Percentiles rank a stretch among this genome's conserved stretches.
Evolutionary conservation across 1,140 invertebrate species (phyloP).

Genomic region (Heliconius hermathena): DNA sequence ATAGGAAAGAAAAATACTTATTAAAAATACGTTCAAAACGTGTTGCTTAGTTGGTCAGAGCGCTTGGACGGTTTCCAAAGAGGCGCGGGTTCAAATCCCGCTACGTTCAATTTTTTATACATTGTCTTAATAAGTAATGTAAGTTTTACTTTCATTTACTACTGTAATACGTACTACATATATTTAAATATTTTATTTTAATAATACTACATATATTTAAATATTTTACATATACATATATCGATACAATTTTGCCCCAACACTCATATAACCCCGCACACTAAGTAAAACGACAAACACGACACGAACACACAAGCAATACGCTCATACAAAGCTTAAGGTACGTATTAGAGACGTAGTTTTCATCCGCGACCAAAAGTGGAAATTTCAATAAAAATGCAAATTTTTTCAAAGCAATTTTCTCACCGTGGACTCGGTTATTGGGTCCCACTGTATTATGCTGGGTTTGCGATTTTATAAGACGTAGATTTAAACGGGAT

Average conservation of each 20-base stretch:
- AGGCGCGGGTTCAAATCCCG: no score
- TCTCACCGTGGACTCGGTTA: slow-evolving; percentile 59
- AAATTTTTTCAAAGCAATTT: slow-evolving; percentile 76
- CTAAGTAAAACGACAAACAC: slow-evolving; percentile 41
- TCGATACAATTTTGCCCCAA: slow-evolving; percentile 25
- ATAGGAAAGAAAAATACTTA: no score
- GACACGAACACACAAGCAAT: slow-evolving; percentile 44
- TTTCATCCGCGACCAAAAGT: slow-evolving; percentile 69
- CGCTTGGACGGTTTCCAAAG: no score
- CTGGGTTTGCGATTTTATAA: slow-evolving; percentile 51
- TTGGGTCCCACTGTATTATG: slow-evolving; percentile 66
- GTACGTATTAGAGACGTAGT: slow-evolving; percentile 73
- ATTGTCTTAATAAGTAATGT: no score
- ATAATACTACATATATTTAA: background rate
- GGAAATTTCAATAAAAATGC: slow-evolving; percentile 80
- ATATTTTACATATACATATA: background rate
- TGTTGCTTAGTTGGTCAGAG: no score
- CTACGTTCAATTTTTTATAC: no score
- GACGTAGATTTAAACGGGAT: slow-evolving; percentile 44
- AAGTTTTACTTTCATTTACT: no score
- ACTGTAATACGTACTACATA: no score
- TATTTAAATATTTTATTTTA: background rate
- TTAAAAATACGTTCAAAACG: no score
- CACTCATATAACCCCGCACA: slow-evolving; percentile 40
- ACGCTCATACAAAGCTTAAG: slow-evolving; percentile 64